Conservation (phyloP, 92 coral and sea anemone species). For the Porites evermanni region DNA sequence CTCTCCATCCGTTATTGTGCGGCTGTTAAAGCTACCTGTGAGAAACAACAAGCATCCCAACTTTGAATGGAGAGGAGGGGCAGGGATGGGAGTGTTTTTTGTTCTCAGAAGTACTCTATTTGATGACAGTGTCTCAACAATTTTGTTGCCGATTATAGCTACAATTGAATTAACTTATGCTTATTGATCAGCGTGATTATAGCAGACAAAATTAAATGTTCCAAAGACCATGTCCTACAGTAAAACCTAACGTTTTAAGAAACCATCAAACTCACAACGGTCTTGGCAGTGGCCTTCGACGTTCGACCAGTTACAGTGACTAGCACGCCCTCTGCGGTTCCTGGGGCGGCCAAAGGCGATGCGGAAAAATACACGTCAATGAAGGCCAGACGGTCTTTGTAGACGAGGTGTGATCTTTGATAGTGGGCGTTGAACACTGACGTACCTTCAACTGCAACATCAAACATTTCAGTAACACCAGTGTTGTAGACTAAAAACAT, state of each 20-base stretch:
- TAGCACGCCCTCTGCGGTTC: conserved; percentile 41
- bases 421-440: conserved; percentile 32
- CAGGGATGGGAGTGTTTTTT: too few species aligned
- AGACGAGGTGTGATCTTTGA: conserved; percentile 20
- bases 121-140: too few species aligned
- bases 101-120: too few species aligned
- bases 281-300: conserved; percentile 38
- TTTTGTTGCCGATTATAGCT: too few species aligned
- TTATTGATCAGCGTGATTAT: too few species aligned
- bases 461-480: conserved; percentile 71
- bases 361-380: conserved; percentile 61
- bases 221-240: neutral
- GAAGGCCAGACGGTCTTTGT: conserved; percentile 39
- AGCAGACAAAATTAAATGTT: neutral
- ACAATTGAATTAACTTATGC: too few species aligned
- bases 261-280: conserved; percentile 53
- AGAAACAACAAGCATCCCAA: too few species aligned
- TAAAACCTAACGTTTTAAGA: conserved; percentile 13
- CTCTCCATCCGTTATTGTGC: too few species aligned
- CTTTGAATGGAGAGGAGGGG: too few species aligned
- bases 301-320: conserved; percentile 57
- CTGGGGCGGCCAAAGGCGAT: conserved; percentile 48
- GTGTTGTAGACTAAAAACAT: conserved; percentile 66
- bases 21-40: too few species aligned
- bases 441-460: conserved; percentile 64